A percentile compares a stretch with the other conserved stretches of the same genome.
Conservation (phyloP, 2,113 vertebrate species). For the Ciconia boyciana region DNA sequence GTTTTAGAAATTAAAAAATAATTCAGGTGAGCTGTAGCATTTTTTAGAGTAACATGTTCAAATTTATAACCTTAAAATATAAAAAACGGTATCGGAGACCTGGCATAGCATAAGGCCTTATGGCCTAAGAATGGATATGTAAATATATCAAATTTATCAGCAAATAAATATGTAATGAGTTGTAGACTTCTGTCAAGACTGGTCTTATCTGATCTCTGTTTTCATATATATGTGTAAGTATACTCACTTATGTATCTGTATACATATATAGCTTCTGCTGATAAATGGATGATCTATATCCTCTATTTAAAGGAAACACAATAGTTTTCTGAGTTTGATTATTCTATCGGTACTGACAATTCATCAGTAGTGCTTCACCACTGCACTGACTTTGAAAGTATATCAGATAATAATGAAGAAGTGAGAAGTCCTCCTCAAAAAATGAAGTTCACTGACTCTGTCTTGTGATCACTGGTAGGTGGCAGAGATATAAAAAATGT, state of each 20-base stretch:
- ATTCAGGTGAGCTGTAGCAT: background rate
- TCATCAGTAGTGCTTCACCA: background rate
- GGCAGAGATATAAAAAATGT: background rate
- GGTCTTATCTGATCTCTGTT: background rate
- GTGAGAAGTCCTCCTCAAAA: background rate
- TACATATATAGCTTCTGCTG: background rate
- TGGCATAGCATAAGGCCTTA: background rate
- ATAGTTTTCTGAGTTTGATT: background rate
- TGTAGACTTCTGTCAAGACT: background rate
- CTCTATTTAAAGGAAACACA: background rate
- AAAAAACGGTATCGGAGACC: background rate
- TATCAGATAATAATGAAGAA: background rate
- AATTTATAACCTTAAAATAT: background rate
- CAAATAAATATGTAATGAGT: background rate
- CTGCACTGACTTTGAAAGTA: background rate
- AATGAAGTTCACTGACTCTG: background rate
- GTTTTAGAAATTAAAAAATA: background rate
- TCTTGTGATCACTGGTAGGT: background rate
- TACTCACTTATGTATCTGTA: background rate
- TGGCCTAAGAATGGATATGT: background rate
- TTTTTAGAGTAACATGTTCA: background rate
- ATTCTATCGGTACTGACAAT: background rate
- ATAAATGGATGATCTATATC: background rate
- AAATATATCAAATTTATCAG: background rate
- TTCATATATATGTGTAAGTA: background rate